These are phyloP conservation scores for Timandra comae DNA, from an alignment of 2,888 invertebrate genomes.

Conservation along the genomic window DNA sequence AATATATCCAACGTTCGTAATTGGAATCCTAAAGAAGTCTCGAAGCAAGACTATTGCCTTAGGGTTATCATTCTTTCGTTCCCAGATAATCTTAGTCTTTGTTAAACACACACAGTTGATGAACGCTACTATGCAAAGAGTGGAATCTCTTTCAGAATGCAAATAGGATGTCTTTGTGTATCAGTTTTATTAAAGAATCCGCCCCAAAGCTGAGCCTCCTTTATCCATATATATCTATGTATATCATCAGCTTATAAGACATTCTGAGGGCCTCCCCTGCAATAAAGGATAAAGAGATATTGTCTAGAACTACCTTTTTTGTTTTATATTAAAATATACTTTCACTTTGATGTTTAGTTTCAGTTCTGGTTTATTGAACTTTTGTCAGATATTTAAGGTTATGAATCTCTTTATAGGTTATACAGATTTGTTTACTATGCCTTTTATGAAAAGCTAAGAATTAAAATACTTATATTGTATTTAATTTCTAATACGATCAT, in stretches of 20 bases:
- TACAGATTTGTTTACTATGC: too few relatives aligned
- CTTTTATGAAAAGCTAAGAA: too few relatives aligned
- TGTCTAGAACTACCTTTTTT: too few relatives aligned
- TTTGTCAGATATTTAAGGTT: too few relatives aligned
- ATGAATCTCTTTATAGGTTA: too few relatives aligned
- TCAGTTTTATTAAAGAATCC: conserved; percentile 2
- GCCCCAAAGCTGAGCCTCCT: background rate
- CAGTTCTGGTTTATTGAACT: conserved; percentile 10
- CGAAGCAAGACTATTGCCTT: conserved; percentile 14
- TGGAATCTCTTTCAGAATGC: conserved; percentile 17
- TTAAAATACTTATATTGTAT: too few relatives aligned
- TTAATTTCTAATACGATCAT: too few relatives aligned
- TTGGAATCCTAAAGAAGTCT: too few relatives aligned
- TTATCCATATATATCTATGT: background rate
- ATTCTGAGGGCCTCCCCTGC: background rate
- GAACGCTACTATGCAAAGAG: conserved; percentile 10
- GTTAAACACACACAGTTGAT: conserved; percentile 18
- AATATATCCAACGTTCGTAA: too few relatives aligned
- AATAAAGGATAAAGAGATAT: too few relatives aligned
- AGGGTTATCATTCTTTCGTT: conserved; percentile 12
- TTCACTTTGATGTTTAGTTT: conserved; percentile 8
- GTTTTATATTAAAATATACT: too few relatives aligned
- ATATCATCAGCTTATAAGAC: background rate
- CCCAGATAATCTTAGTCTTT: conserved; percentile 19
- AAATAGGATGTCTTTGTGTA: conserved; percentile 12